Conservation (phyloP, 2,797 vertebrate genomes). For the Lutjanus argentimaculatus region DNA sequence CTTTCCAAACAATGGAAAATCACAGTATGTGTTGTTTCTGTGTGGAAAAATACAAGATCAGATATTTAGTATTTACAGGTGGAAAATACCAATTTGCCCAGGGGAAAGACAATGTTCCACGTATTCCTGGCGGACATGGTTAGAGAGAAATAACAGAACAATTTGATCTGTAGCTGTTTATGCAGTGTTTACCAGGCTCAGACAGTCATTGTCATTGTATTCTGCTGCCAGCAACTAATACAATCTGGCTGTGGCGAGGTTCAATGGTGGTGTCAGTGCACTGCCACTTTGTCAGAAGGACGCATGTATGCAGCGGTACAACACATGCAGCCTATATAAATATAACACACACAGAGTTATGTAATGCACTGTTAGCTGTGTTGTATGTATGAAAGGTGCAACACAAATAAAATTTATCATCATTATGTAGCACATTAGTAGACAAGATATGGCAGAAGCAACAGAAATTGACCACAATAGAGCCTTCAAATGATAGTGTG, state of each 20-base stretch:
- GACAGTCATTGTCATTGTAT: not conserved
- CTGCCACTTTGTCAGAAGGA: not conserved
- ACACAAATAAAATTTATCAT: too few species aligned
- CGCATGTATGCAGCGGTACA: not conserved
- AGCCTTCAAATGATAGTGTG: too few species aligned
- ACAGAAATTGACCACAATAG: too few species aligned
- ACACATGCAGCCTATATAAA: not conserved
- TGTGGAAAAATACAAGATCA: constrained; percentile 48
- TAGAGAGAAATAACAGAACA: constrained; percentile 10
- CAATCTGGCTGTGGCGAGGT: not conserved
- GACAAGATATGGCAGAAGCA: too few species aligned
- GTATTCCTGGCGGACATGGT: constrained; percentile 9
- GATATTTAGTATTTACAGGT: constrained; percentile 53
- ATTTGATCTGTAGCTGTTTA: not conserved
- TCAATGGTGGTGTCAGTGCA: not conserved
- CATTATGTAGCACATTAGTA: too few species aligned
- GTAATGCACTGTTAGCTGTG: too few species aligned
- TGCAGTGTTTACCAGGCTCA: not conserved
- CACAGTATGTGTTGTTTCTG: constrained; percentile 23
- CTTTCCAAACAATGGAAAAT: constrained; percentile 62
- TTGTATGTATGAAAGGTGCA: too few species aligned
- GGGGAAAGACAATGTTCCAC: constrained; percentile 20
- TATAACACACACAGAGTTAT: too few species aligned
- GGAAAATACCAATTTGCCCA: constrained; percentile 50
- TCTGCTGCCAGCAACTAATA: not conserved